phyloP scores from a whole-genome alignment of 2,113 vertebrate genomes.

The Cyanoliseus patagonus region DNA sequence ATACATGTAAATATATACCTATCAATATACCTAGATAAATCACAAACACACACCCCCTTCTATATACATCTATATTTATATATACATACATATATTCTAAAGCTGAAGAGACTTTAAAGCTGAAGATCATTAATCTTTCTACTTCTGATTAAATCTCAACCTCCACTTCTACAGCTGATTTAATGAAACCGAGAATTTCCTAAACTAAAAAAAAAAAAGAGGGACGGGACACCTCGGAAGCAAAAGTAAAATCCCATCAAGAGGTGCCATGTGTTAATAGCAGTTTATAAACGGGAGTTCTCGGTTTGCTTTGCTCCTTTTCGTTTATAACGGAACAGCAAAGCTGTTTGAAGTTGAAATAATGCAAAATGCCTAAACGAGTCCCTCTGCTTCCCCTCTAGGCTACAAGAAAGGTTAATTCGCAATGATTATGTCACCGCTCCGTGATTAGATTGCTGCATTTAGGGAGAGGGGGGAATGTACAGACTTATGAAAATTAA shows the following conservation, averaged over 20 bases:
- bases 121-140: conserved; percentile 6
- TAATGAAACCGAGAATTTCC: background rate
- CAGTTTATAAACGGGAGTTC: background rate
- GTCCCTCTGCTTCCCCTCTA: background rate
- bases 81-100: background rate
- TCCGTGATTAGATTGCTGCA: background rate
- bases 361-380: background rate
- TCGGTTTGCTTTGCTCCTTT: background rate
- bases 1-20: background rate
- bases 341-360: background rate
- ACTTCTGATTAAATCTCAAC: background rate
- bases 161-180: background rate
- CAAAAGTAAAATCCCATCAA: background rate
- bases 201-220: background rate
- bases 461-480: background rate
- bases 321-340: background rate
- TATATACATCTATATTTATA: background rate
- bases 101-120: background rate
- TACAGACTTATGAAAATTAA: background rate
- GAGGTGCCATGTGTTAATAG: background rate
- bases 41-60: background rate
- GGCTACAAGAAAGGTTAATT: background rate
- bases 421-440: background rate
- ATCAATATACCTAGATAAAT: background rate
- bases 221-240: background rate